Percentiles rank a stretch among this genome's conserved stretches.
phyloP scores from a whole-genome alignment of 1,140 invertebrate genomes.

The Spodoptera frugiperda region DNA sequence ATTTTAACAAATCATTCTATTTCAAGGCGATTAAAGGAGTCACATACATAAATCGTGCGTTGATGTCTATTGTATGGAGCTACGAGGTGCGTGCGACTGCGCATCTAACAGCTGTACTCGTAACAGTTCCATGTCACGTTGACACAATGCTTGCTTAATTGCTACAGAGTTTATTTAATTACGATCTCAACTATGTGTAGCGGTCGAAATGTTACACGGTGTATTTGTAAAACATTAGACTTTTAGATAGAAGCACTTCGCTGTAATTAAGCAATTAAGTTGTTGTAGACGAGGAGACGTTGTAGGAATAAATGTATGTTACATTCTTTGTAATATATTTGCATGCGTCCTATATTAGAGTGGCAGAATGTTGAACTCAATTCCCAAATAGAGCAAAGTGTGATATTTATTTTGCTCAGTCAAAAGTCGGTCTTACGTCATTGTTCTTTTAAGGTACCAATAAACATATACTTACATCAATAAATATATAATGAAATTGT shows the following conservation, averaged over 20 bases:
- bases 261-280: not conserved
- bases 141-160: constrained; percentile 41
- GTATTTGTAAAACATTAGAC: no score
- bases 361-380: no score
- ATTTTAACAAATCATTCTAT: not conserved
- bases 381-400: no score
- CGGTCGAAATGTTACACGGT: not conserved
- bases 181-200: not conserved
- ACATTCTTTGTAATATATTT: no score
- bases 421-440: no score
- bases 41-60: constrained; percentile 51
- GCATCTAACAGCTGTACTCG: constrained; percentile 27
- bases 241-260: not conserved
- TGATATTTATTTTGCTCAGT: no score
- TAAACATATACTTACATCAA: no score
- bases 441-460: no score
- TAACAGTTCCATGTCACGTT: constrained; percentile 35
- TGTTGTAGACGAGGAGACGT: no score
- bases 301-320: no score
- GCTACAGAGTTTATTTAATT: constrained; percentile 31
- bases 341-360: no score
- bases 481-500: no score
- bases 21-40: not conserved
- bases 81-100: constrained; percentile 24
- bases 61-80: constrained; percentile 64